Evolutionary conservation across 2,797 vertebrate genomes (phyloP).

Genomic region (Erithacus rubecula): DNA sequence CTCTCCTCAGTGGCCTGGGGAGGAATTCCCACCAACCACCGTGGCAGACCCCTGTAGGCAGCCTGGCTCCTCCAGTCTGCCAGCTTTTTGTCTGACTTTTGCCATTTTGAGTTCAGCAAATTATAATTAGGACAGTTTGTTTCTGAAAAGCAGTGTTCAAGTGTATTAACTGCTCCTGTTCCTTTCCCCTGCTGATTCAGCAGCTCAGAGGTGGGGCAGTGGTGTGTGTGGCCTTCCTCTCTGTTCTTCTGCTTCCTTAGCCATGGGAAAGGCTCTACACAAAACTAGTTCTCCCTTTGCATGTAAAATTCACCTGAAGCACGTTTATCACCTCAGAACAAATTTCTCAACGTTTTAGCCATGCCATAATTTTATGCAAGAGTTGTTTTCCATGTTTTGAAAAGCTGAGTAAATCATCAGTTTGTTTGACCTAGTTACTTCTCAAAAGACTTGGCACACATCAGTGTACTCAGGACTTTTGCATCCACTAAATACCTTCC

Average conservation of each 20-base stretch:
- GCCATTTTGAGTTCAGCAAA: not conserved
- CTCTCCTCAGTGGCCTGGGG: not conserved
- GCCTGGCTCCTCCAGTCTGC: not conserved
- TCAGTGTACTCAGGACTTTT: not conserved
- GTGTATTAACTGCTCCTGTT: not conserved
- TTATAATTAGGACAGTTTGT: not conserved
- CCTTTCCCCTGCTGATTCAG: not conserved
- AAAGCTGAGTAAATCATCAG: not conserved
- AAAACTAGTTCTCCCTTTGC: not conserved
- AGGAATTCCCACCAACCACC: not conserved
- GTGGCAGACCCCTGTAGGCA: fast-evolving
- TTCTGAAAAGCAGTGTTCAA: not conserved
- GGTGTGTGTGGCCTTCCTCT: not conserved
- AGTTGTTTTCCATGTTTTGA: not conserved
- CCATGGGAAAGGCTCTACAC: not conserved
- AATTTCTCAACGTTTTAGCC: not conserved
- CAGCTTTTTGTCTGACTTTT: not conserved
- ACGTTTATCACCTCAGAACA: not conserved
- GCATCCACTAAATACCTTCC: not conserved
- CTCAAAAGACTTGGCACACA: not conserved
- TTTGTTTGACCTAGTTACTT: constrained; percentile 22
- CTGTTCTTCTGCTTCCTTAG: not conserved
- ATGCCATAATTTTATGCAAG: not conserved
- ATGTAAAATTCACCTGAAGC: not conserved
- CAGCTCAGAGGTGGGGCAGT: not conserved